Percentiles rank a stretch among this genome's conserved stretches.
Conservation (phyloP, 2,797 vertebrate species). For the Psittacula echo region DNA sequence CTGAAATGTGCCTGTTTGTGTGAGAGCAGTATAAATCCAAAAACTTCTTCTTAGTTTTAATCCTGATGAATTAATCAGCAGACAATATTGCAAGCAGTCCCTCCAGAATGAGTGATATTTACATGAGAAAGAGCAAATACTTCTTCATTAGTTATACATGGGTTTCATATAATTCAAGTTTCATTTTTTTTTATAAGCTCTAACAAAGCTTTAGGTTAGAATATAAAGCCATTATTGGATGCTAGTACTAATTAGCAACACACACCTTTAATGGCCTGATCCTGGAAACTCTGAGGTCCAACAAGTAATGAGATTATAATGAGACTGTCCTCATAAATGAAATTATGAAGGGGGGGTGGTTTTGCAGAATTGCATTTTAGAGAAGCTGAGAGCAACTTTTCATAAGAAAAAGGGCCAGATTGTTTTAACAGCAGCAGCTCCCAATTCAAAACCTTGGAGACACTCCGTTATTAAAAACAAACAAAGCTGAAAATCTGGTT, state of each 20-base stretch:
- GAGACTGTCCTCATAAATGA: neutral
- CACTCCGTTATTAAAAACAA: neutral
- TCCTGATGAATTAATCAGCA: constrained; percentile 30
- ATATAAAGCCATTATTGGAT: neutral
- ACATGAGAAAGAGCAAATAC: neutral
- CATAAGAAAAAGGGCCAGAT: neutral
- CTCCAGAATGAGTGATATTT: constrained; percentile 22
- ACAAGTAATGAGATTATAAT: neutral
- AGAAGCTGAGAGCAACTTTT: neutral
- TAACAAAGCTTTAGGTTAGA: neutral
- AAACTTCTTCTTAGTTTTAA: neutral
- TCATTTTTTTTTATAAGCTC: neutral
- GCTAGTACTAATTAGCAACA: neutral
- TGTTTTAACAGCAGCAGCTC: neutral
- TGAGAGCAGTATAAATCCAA: neutral
- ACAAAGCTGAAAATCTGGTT: neutral
- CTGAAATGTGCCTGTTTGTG: neutral
- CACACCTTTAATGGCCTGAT: neutral
- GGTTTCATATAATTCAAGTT: constrained; percentile 10
- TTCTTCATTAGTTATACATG: constrained; percentile 12
- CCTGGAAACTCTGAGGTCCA: neutral
- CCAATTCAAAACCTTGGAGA: neutral
- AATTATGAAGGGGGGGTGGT: neutral
- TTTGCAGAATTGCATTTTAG: neutral
- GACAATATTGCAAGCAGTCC: neutral